Base-by-base conservation (phyloP, 2,113 vertebrate genomes). In the Spheniscus mendiculus region DNA sequence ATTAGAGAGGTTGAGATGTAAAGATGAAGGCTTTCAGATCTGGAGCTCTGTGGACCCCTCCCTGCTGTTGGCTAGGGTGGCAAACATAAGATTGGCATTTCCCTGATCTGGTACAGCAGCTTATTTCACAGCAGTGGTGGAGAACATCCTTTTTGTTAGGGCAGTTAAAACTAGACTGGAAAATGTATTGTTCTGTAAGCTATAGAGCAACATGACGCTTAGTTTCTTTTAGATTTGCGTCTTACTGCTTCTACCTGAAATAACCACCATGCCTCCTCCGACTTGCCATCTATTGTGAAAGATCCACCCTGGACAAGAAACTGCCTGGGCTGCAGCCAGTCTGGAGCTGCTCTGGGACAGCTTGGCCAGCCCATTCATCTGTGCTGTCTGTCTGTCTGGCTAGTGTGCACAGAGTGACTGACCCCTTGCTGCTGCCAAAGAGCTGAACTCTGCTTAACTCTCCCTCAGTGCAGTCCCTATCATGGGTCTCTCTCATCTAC, bases 371-470 rank as follows among this genome's bases (percentile, higher is more conserved):
- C 73, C 15, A 2, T 52, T 85, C 56, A 73, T 73, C 52, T 85
- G 61, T 36, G 81, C 66, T 80, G 56, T 50, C 81, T 80, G 52
- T 22, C 47, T 86, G 82, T 7, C 78, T 93, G 85, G 49, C 7
- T 10, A 71, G n/a, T 6, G 15, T 32, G 71, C 63, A 86, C 20
- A 3, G 42, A 84, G 26, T 18, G 61, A 81, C 91, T 87, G 89
- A 95, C 55, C 47, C 29, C 77, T 87, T 5, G 4, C 32, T 67
- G 81, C 87, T 95, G 89, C 96, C 83, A 87, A 90, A 89, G n/a
- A 94, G 20, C 69, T 95, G 89, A 96, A 95, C 93, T 93, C 63
- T 38, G 69, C 55, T 87, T 94, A 58, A 71, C 65, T 87, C 86
- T 92, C 89, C 87, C 87, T 87, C 63, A 66, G 76, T 1, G 12